Evolutionary conservation across 2,797 vertebrate species (phyloP).

Genomic region (Gadopsis marmoratus): DNA sequence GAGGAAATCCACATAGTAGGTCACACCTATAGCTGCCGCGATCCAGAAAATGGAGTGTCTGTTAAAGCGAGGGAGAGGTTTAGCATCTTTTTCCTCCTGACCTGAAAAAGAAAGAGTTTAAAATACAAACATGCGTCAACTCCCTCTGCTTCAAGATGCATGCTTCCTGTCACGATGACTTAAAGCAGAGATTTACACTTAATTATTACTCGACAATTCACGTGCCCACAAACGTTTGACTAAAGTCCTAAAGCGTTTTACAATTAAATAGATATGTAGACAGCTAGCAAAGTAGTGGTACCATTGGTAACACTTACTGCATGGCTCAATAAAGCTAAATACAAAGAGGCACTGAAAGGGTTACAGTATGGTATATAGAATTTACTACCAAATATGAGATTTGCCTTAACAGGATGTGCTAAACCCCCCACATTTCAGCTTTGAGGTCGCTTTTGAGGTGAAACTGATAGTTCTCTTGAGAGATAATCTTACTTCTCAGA

Average conservation of each 20-base stretch:
- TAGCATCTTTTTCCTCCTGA: conserved; percentile 86
- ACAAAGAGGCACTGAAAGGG: background rate
- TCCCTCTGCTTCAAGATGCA: background rate
- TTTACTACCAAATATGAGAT: conserved; percentile 47
- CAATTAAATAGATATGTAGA: background rate
- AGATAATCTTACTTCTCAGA: conserved; percentile 65
- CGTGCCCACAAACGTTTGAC: background rate
- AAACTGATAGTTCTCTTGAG: conserved; percentile 57
- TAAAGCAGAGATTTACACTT: background rate
- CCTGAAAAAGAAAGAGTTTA: conserved; percentile 65
- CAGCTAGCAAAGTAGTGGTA: background rate
- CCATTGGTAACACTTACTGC: background rate
- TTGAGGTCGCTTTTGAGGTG: conserved; percentile 55
- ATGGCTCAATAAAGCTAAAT: background rate
- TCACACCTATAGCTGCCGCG: conserved; percentile 88
- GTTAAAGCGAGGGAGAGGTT: conserved; percentile 90
- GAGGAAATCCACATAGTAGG: conserved; percentile 95
- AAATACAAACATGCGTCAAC: background rate
- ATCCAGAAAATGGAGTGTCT: conserved; percentile 97
- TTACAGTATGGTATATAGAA: conserved; percentile 20
- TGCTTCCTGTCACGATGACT: rapidly evolving
- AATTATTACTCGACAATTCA: background rate
- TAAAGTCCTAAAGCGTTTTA: background rate
- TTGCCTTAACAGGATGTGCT: conserved; percentile 33
- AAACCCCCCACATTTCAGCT: conserved; percentile 32